Evolutionary conservation across 2,797 vertebrate genomes (phyloP), one percentile per base, ranked within the genome.

Genomic region (Poeciliopsis paucimaculata): DNA sequence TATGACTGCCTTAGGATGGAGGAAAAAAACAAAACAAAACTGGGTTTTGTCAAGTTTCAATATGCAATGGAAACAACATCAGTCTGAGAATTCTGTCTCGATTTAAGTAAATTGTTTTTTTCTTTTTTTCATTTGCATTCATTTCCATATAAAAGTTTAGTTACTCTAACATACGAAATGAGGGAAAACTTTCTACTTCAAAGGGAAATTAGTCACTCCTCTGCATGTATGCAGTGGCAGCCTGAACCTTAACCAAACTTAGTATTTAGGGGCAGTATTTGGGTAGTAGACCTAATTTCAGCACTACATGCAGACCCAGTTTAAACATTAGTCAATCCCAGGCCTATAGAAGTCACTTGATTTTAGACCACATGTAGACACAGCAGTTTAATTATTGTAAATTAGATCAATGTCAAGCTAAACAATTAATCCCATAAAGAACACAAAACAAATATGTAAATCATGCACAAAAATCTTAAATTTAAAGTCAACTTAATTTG

Each of bases 101-200:
- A 83, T 60, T 84, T 73, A 41, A 82, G 74, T 77, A 77, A 78
- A 15, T 76, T 73, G 28, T 34, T 60, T 64, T 77, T 79, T 80
- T 80, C 83, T 34, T 75, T 79, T 49, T 79, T 84, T 28, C 73
- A 70, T 76, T 79, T 75, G 39, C 71, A 72, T 82, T 83, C 34
- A 64, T 83, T 87, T 73, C 5, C 36, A 68, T 36, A 64, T 64
- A 4, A 45, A 71, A 79, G 15, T 46, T 26, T 80, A 82, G 87
- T 85, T 85, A 74, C 84, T 78, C 84, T n/a, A 73, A 83, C 90
- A 87, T 75, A 82, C 76, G 66, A 60, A 73, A 73, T 77, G 77
- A 88, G 34, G 83, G 80, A 85, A 57, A 72, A 46, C 0, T 78
- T 66, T 36, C 10, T 2, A 41, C 64, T 26, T 26, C 5, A 68